A percentile compares a stretch with the other conserved stretches of the same genome.
phyloP scores from a whole-genome alignment of 2,888 invertebrate species.

The Volucella zonaria region DNA sequence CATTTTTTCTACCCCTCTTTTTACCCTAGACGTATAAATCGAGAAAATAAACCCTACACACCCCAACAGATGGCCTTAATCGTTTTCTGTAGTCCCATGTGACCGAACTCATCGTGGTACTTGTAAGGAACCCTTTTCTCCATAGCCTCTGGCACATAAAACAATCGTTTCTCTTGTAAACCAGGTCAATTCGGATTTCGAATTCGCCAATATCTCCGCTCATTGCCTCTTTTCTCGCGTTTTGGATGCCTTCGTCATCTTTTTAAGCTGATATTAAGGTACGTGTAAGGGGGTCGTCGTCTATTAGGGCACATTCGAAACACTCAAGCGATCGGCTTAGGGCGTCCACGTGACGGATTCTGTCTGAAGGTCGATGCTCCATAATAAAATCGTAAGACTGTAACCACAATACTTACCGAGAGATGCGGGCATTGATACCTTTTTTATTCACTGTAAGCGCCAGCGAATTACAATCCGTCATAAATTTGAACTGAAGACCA shows the following conservation, averaged over 20 bases:
- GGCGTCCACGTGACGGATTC: background rate
- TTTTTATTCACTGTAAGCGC: background rate
- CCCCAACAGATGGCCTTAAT: no score
- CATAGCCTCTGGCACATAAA: background rate
- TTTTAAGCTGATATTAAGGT: background rate
- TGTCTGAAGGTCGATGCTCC: background rate
- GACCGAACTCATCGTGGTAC: no score
- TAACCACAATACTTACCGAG: background rate
- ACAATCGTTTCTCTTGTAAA: background rate
- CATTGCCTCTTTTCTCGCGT: background rate
- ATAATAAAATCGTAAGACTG: background rate
- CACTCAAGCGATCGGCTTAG: background rate
- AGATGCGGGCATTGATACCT: no score
- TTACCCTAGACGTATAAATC: no score
- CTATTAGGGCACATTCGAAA: background rate
- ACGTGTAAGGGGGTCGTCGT: background rate
- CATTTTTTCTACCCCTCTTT: no score
- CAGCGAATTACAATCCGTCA: background rate
- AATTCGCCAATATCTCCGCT: background rate
- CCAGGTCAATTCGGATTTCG: background rate
- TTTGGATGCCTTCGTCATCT: background rate
- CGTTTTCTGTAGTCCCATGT: no score
- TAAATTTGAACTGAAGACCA: background rate
- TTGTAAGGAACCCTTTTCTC: no score
- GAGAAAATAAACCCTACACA: no score